Evolutionary conservation across 2,888 invertebrate genomes (phyloP), one percentile per base, ranked within the genome.

Genomic region (Nebria salina): DNA sequence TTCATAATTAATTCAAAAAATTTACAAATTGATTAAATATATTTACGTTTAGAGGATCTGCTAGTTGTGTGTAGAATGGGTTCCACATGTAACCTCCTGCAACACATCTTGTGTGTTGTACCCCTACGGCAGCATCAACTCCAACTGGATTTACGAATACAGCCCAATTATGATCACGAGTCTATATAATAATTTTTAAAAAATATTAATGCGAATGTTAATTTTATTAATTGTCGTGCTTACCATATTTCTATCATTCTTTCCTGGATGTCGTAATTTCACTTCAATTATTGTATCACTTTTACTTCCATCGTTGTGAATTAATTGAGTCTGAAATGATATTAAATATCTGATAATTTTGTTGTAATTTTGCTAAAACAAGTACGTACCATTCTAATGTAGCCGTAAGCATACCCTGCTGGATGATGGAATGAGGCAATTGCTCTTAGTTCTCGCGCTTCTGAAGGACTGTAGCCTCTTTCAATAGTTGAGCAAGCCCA

Each of bases 391-490:
- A 98, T 93, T 88, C 95, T 92, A 77, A 98, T 91, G 87, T 95
- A 96, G 3, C 98, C 98, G 88, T 92, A 93, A 0, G 96, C 95
- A 88, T 93, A 96, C 0, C 97, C 96, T 15, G 92, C 90, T 0
- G 96, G 96, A 90, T 97, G 95, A 89, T 97, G 97, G 89, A 98
- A 98, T 0, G 96, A 96, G 1, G 97, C 97, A 82, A 97, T 95
- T 2, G 94, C 97, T 81, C 96, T 91, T 73, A 96, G 90, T 90
- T 97, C 96, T 64, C 95, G 90, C 0, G 96, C 97, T 87, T 97
- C 97, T 0, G 94, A 93, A 0, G 96, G 96, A 82, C 96, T 94
- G 89, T 96, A 97, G 0, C 97, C 97, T 84, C 97, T 92, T 88
- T 96, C 95, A 65, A 97, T 91, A 0, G 94, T 94, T 1, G 96